phyloP scores from a whole-genome alignment of 23 tunicate species.

The Phallusia fumigata region DNA sequence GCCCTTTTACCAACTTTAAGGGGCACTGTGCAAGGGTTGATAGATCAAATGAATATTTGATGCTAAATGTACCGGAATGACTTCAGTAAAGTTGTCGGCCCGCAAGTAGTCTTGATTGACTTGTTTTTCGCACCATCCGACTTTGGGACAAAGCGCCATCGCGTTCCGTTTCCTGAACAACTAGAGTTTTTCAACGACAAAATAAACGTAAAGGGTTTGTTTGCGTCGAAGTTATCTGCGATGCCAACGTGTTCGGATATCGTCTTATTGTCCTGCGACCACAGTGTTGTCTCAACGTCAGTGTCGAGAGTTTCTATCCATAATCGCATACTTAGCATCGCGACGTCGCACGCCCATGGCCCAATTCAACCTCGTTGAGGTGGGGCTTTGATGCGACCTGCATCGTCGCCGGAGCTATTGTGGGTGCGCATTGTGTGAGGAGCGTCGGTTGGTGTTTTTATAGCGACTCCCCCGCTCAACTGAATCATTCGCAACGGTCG shows the following conservation, averaged over 20 bases:
- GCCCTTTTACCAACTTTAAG: neutral
- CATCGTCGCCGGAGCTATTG: neutral
- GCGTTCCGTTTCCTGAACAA: neutral
- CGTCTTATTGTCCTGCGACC: neutral
- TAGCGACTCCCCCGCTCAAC: neutral
- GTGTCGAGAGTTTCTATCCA: neutral
- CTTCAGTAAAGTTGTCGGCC: neutral
- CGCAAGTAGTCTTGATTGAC: neutral
- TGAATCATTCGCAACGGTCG: neutral
- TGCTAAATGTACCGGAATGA: neutral
- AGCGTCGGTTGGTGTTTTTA: neutral
- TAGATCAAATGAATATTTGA: neutral
- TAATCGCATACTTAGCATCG: constrained; percentile 2
- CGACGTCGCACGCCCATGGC: neutral
- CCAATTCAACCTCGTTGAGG: neutral
- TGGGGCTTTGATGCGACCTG: neutral
- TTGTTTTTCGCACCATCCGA: neutral
- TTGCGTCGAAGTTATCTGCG: neutral
- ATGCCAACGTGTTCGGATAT: neutral
- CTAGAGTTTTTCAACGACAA: neutral
- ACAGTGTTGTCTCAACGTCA: constrained; percentile 10
- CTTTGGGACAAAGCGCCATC: no score
- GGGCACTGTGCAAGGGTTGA: neutral
- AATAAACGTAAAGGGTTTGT: neutral
- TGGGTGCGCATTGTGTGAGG: neutral